These are phyloP conservation scores for Pedetes capensis DNA, from an alignment of 2,113 vertebrate genomes.

Conservation along the genomic window DNA sequence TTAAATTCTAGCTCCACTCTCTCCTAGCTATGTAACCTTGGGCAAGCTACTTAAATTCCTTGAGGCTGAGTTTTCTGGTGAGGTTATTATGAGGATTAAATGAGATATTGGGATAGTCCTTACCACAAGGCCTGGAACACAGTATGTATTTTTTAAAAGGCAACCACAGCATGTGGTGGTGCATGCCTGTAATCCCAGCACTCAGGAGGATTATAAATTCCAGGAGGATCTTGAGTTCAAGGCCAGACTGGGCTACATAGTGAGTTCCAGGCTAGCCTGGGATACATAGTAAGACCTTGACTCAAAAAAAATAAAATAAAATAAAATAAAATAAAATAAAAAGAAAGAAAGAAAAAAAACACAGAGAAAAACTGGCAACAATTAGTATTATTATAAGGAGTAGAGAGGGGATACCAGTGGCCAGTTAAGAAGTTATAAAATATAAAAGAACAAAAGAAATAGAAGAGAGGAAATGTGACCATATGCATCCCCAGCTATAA, in stretches of 20 bases:
- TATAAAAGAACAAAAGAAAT: background rate
- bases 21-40: background rate
- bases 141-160: background rate
- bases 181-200: no score
- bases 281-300: no score
- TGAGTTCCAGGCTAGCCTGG: no score
- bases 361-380: background rate
- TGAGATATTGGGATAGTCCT: background rate
- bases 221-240: background rate
- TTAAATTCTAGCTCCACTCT: background rate
- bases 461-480: background rate
- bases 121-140: background rate
- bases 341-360: no score
- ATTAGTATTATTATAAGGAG: background rate
- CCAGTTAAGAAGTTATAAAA: background rate
- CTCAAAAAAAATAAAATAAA: background rate
- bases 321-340: no score
- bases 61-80: background rate
- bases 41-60: background rate
- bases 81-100: background rate
- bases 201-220: no score
- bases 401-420: background rate
- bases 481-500: background rate
- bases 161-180: no score
- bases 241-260: background rate